A percentile compares a stretch with the other conserved stretches of the same genome.
Conservation (phyloP, 64 coral and sea anemone species). For the Anthopleura sola region DNA sequence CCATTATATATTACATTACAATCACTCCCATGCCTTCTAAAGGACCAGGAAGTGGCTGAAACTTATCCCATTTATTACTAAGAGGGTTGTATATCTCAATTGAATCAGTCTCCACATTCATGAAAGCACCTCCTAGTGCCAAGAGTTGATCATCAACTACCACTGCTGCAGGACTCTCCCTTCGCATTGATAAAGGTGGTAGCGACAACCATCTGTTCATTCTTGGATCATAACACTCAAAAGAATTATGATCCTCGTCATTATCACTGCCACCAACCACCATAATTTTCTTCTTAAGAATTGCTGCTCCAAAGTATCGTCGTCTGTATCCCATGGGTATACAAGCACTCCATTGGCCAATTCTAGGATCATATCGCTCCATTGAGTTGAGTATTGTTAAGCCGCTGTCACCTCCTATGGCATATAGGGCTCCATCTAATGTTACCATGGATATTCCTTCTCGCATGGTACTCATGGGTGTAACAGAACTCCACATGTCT, state of each 20-base stretch:
- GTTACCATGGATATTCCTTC: slow-evolving; percentile 86
- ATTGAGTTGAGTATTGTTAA: slow-evolving; percentile 84
- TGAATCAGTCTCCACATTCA: slow-evolving; percentile 87
- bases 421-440: slow-evolving; percentile 83
- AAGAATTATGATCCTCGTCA: slow-evolving; percentile 97
- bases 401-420: slow-evolving; percentile 95
- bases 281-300: slow-evolving; percentile 90
- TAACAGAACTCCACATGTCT: slow-evolving; percentile 83
- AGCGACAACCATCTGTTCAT: slow-evolving; percentile 95
- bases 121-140: slow-evolving; percentile 83
- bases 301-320: slow-evolving; percentile 93
- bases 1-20: slow-evolving; percentile 52
- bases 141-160: slow-evolving; percentile 86
- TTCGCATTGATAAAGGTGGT: slow-evolving; percentile 74
- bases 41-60: slow-evolving; percentile 62
- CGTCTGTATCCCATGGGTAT: slow-evolving; percentile 81
- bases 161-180: slow-evolving; percentile 80
- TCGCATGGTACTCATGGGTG: slow-evolving; percentile 81
- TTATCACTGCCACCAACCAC: slow-evolving; percentile 94
- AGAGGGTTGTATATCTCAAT: slow-evolving; percentile 81
- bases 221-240: slow-evolving; percentile 89
- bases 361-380: slow-evolving; percentile 90
- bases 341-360: slow-evolving; percentile 88
- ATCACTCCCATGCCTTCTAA: slow-evolving; percentile 90
- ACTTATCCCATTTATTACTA: slow-evolving; percentile 87